Evolutionary conservation across 1,140 invertebrate species (phyloP).

Genomic region (Zaprionus camerounensis): DNA sequence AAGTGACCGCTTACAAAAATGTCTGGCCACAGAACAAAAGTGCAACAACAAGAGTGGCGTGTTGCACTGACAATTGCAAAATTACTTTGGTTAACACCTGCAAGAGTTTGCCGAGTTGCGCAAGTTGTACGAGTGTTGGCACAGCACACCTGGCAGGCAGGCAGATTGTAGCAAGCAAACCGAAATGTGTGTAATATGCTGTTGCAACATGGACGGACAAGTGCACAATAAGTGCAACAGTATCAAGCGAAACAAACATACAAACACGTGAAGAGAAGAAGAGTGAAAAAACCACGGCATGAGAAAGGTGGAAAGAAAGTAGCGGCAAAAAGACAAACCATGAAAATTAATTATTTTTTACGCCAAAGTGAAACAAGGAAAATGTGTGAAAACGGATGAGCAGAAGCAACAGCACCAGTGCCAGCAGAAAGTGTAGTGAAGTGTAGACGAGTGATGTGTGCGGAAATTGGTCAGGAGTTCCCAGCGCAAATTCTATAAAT

Average conservation of each 20-base stretch:
- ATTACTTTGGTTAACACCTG: slow-evolving; percentile 64
- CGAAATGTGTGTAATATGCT: slow-evolving; percentile 31
- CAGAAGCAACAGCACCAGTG: slow-evolving; percentile 3
- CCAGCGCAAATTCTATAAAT: slow-evolving; percentile 69
- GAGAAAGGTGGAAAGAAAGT: background rate
- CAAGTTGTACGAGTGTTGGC: background rate
- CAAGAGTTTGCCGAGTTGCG: slow-evolving; percentile 18
- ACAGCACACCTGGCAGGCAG: slow-evolving; percentile 3
- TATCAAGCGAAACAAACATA: slow-evolving; percentile 8
- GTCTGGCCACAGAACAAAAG: slow-evolving; percentile 10
- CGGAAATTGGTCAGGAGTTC: slow-evolving; percentile 62
- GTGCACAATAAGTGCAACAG: slow-evolving; percentile 12
- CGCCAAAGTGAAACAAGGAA: slow-evolving; percentile 27
- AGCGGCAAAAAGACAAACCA: slow-evolving; percentile 44
- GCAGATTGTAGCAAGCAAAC: slow-evolving; percentile 12
- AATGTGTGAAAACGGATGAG: slow-evolving; percentile 41
- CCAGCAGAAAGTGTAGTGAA: slow-evolving; percentile 48
- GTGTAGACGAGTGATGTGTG: slow-evolving; percentile 62
- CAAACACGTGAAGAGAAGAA: background rate
- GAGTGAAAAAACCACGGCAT: background rate
- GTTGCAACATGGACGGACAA: slow-evolving; percentile 6
- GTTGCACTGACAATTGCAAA: slow-evolving; percentile 48
- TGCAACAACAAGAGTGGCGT: background rate
- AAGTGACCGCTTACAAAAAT: slow-evolving; percentile 18
- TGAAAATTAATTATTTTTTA: slow-evolving; percentile 77